Evolutionary conservation across 2,797 vertebrate genomes (phyloP), one percentile per base, ranked within the genome.

Genomic region (Poeciliopsis turneri): DNA sequence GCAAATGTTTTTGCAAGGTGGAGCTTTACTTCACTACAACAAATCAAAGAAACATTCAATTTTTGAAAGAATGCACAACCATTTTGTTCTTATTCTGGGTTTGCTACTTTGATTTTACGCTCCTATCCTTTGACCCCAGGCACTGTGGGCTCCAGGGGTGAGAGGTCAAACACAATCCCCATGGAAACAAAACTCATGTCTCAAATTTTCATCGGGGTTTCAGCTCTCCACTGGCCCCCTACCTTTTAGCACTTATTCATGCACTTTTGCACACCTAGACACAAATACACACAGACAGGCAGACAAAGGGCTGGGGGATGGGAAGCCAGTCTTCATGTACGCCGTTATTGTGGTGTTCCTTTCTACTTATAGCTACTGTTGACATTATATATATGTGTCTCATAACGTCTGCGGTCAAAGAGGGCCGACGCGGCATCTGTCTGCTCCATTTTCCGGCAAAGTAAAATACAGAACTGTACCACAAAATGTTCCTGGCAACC

Each of bases 81-180:
- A 25, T 18, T n/a, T 28, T 43, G 23, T 71, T 70, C 12, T 15
- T 45, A 23, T 66, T 53, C 12, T 30, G 41, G 7, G 5, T 75
- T 75, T 72, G 25, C 39, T 25, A 69, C 59, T n/a, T 18, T 82
- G 2, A 5, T 66, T 86, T 85, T n/a, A 80, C 70, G 75, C 46
- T 36, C 28, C 36, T 84, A 87, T 87, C 82, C 84, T 88, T 89
- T 72, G 39, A 78, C 78, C 53, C 80, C 83, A 68, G 15, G 76
- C 69, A 78, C 84, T 76, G 70, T 20, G 1, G 69, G 74, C 82
- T 84, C 69, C 81, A 45, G 73, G 84, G 81, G 87, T 92, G 51
- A 94, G 86, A 92, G 92, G 92, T 92, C 89, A 89, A 92, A 78
- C 51, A 4, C 81, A 82, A 59, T 39, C 51, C 15, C 15, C 10